Evolutionary conservation across 2,797 vertebrate species (phyloP).

Genomic region (Garrulus glandarius): DNA sequence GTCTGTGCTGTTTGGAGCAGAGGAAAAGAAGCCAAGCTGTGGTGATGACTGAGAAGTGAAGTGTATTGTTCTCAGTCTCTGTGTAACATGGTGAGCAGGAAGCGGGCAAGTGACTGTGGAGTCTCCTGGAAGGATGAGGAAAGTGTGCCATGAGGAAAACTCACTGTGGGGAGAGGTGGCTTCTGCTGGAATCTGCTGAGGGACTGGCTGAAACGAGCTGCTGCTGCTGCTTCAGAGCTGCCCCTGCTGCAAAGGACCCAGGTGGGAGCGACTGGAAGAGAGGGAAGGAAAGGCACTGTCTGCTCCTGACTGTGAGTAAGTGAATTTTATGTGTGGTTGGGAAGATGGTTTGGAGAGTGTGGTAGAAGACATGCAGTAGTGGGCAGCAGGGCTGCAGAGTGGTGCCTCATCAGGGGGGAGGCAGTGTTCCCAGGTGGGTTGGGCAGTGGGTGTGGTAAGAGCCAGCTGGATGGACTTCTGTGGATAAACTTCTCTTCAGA

Average conservation of each 20-base stretch:
- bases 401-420: neutral
- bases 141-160: neutral
- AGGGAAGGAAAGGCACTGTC: fast-evolving
- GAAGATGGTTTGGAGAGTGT: neutral
- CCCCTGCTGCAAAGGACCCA: neutral
- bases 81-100: neutral
- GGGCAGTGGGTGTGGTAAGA: neutral
- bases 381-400: neutral
- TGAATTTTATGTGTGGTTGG: fast-evolving
- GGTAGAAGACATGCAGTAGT: no score
- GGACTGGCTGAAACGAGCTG: neutral
- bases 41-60: neutral
- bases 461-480: neutral
- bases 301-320: neutral
- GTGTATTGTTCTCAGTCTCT: neutral
- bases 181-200: neutral
- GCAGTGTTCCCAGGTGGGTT: neutral
- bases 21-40: neutral
- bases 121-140: neutral
- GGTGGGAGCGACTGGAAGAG: fast-evolving
- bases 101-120: neutral
- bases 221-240: neutral
- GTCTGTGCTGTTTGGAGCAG: neutral
- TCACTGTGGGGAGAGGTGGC: neutral
- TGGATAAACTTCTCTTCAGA: neutral